Conservation (phyloP, 2,113 vertebrate species). For the Lophotis ruficrista region DNA sequence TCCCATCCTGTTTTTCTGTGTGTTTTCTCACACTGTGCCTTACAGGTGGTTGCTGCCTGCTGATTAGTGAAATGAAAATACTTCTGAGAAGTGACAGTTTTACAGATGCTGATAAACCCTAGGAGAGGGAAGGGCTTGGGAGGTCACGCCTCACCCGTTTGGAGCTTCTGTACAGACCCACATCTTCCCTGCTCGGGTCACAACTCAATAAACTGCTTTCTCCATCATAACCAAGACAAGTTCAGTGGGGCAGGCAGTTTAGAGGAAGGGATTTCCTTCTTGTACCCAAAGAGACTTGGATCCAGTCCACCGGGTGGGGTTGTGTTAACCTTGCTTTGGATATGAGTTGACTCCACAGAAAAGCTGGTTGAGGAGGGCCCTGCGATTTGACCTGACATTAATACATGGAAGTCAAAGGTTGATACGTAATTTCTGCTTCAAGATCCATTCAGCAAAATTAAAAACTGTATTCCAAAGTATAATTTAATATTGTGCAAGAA, state of each 20-base stretch:
- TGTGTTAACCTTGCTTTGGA: not conserved
- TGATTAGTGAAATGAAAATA: not conserved
- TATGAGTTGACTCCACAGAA: not conserved
- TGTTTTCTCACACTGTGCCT: not conserved
- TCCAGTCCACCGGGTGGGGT: rapidly evolving
- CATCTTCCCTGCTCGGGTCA: rapidly evolving
- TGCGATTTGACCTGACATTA: not conserved
- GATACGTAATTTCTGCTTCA: not conserved
- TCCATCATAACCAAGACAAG: not conserved
- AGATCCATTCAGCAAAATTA: not conserved
- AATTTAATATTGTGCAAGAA: not conserved
- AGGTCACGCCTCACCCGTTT: rapidly evolving
- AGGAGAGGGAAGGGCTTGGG: not conserved
- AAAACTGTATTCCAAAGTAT: not conserved
- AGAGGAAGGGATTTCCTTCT: not conserved
- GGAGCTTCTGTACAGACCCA: not conserved
- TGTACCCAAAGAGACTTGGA: not conserved
- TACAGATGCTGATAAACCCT: not conserved
- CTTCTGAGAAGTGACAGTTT: not conserved
- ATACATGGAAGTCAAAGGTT: not conserved
- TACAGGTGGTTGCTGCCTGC: not conserved
- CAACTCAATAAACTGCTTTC: not conserved
- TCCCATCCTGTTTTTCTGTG: not conserved
- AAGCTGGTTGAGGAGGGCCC: not conserved
- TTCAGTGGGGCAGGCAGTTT: not conserved